A percentile compares a stretch with the other conserved stretches of the same genome.
Evolutionary conservation across 1,140 invertebrate species (phyloP).

Genomic region (Drosophila subpulchrella): DNA sequence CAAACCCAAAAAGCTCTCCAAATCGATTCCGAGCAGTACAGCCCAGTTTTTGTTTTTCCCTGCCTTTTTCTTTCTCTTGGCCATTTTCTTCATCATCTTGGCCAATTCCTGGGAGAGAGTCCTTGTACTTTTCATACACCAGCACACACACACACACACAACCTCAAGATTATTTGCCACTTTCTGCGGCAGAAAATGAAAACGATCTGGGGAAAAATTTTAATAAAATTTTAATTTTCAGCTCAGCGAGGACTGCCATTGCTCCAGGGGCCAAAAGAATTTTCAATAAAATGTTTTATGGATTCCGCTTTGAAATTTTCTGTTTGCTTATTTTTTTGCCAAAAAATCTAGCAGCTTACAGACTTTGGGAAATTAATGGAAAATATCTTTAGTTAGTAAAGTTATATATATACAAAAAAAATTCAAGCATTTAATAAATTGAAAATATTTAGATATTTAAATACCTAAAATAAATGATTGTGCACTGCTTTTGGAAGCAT

Average conservation of each 20-base stretch:
- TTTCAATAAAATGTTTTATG: conserved; percentile 1
- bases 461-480: no score
- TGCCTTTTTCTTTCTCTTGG: conserved; percentile 2
- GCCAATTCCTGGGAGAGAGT: conserved; percentile 22
- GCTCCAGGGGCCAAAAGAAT: conserved; percentile 2
- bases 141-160: conserved; percentile 2
- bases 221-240: conserved; percentile 18
- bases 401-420: no score
- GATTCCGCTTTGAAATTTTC: not conserved
- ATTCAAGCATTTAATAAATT: no score
- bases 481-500: no score
- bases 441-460: not conserved
- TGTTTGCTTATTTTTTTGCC: not conserved
- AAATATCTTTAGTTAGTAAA: not conserved
- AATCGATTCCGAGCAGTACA: conserved; percentile 31
- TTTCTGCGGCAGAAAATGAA: conserved; percentile 5
- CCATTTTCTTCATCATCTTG: conserved; percentile 7
- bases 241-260: conserved; percentile 1
- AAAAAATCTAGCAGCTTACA: not conserved
- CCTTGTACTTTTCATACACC: conserved; percentile 5
- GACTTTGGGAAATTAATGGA: not conserved
- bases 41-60: conserved; percentile 1
- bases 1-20: conserved; percentile 25
- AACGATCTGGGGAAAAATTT: conserved; percentile 21
- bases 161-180: conserved; percentile 28